Evolutionary conservation across 92 coral and sea anemone species (phyloP), one percentile per base, ranked within the genome.

Genomic region (Micromussa lordhowensis): DNA sequence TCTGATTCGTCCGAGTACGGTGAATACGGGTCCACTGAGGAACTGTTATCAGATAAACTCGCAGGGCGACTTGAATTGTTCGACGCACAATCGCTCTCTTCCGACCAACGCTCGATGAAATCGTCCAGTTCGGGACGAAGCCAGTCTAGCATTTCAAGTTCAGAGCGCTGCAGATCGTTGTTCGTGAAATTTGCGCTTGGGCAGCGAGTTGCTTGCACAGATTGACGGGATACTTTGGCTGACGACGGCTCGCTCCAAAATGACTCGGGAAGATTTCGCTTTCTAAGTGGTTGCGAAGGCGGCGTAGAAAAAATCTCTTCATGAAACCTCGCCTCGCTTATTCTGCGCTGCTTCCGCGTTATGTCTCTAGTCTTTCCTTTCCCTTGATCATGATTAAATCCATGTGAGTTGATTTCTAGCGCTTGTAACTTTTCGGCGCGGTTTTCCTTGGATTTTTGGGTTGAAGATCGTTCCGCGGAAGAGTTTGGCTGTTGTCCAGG

Each of bases 51-150:
- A 14, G 94, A 94, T 19, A 86, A 64, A 76, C 97, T 90, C 38
- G 95, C 93, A 30, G 92, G 90, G 34, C 94, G 92, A 21, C 95
- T 93, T 17, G 89, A 85, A 78, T 88, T 87, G 3, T 96, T 91
- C 26, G 99, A 93, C 18, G 93, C 70, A 77, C 94, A 88, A 13
- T 96, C 99, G 24, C 98, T 94, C 30, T 94, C 98, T 68, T 95
- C 98, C 8, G 98, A 98, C 96, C 98, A 93, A 55, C 96, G 94
- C 77, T 98, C 99, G 53, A 98, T 92, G 36, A 98, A 85, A 83
- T 96, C 97, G 64, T 98, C 99, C 64, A 98, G 87, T 75, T 98
- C 99, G 8, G 98, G 98, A 2, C 99, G 98, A 31, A 92, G 76
- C 95, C 96, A 95, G 76, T 95, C 96, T 57, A 98, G 88, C 32